Percentiles rank a stretch among this genome's conserved stretches.
Conservation (phyloP, 2,888 invertebrate genomes). For the Rhopalosiphum nymphaeae region DNA sequence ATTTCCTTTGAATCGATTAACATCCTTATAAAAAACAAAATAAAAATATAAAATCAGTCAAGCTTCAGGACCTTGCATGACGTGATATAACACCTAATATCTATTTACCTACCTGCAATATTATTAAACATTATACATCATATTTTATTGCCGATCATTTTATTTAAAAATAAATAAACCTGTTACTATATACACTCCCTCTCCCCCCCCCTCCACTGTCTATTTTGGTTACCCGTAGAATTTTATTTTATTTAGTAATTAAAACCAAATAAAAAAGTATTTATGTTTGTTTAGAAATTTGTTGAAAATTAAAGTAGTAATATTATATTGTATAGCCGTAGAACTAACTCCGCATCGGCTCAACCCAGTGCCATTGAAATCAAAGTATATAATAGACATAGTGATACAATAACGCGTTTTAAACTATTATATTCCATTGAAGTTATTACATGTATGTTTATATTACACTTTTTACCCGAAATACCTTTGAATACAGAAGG, state of each 20-base stretch:
- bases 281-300: slow-evolving; percentile 39
- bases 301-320: slow-evolving; percentile 13
- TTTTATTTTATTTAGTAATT: not conserved
- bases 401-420: not conserved
- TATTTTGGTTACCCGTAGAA: not conserved
- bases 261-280: slow-evolving; percentile 7
- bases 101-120: not conserved
- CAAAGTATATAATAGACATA: not conserved
- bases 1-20: slow-evolving; percentile 25
- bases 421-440: not conserved
- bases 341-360: not conserved
- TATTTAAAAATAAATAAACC: slow-evolving; percentile 4
- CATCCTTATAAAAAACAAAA: slow-evolving; percentile 14
- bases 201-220: not conserved
- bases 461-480: not conserved
- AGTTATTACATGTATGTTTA: not conserved
- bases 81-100: not conserved
- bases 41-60: not conserved
- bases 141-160: not conserved
- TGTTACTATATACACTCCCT: not conserved
- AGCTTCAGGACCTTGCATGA: slow-evolving; percentile 46
- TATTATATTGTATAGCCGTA: not conserved
- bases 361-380: not conserved
- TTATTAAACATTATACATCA: slow-evolving; percentile 3
- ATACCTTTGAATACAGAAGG: slow-evolving; percentile 52